These are phyloP conservation scores for Calliphora vicina DNA, from an alignment of 1,140 invertebrate species.

Conservation along the genomic window DNA sequence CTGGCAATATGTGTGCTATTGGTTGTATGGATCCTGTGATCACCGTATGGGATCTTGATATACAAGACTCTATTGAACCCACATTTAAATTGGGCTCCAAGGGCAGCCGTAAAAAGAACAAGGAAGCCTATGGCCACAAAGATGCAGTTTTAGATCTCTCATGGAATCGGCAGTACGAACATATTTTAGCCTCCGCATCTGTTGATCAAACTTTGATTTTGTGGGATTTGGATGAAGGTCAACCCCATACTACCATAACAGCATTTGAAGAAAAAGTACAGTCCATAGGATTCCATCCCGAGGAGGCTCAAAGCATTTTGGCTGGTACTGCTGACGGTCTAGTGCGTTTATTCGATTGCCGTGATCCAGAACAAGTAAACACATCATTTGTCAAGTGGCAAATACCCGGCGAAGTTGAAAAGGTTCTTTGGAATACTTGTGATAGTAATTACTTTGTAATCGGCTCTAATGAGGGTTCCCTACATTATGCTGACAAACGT, in stretches of 20 bases:
- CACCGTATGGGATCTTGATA: slow-evolving; percentile 94
- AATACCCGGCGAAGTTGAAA: slow-evolving; percentile 84
- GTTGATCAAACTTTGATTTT: slow-evolving; percentile 88
- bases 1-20: slow-evolving; percentile 88
- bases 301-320: slow-evolving; percentile 81
- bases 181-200: slow-evolving; percentile 90
- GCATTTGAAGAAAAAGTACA: slow-evolving; percentile 87
- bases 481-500: slow-evolving; percentile 83
- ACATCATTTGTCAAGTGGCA: slow-evolving; percentile 73
- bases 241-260: slow-evolving; percentile 76
- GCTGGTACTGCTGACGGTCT: slow-evolving; percentile 76
- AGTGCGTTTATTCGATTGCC: slow-evolving; percentile 82
- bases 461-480: slow-evolving; percentile 79
- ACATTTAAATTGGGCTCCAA: slow-evolving; percentile 81
- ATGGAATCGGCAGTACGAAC: slow-evolving; percentile 86
- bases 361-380: slow-evolving; percentile 66
- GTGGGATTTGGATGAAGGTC: slow-evolving; percentile 89
- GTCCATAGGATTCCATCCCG: slow-evolving; percentile 86
- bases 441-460: slow-evolving; percentile 67
- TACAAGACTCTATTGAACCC: slow-evolving; percentile 89
- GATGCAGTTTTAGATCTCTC: slow-evolving; percentile 91
- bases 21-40: slow-evolving; percentile 92
- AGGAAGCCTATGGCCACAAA: slow-evolving; percentile 77
- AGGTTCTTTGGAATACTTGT: slow-evolving; percentile 80
- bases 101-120: slow-evolving; percentile 77